Percentiles rank a stretch among this genome's conserved stretches.
These are phyloP conservation scores for Girardinus metallicus DNA, from an alignment of 2,797 vertebrate species.

Conservation along the genomic window DNA sequence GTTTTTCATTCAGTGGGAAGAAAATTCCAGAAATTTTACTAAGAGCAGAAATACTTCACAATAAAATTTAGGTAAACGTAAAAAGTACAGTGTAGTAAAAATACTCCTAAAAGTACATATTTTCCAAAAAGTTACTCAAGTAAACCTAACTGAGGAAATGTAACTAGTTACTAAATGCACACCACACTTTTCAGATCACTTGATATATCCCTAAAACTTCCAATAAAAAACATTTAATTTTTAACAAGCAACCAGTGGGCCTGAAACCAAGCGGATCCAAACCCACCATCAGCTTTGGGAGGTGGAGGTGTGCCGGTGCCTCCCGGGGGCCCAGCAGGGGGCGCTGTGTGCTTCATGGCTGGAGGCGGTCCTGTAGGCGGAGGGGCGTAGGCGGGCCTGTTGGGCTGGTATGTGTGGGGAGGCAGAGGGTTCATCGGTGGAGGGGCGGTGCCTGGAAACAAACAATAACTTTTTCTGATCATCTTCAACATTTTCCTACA, in stretches of 20 bases:
- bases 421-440: conserved; percentile 75
- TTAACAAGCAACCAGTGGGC: neutral
- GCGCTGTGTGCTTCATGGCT: conserved; percentile 69
- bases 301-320: conserved; percentile 64
- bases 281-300: conserved; percentile 82
- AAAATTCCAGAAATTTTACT: no score
- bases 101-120: no score
- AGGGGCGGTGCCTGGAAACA: conserved; percentile 76
- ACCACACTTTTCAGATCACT: neutral
- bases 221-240: neutral
- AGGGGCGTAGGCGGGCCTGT: conserved; percentile 76
- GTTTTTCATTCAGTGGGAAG: no score
- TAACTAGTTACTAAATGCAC: neutral
- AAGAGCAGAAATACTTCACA: no score
- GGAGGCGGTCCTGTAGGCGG: conserved; percentile 76
- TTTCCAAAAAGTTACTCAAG: no score
- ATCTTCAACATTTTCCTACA: neutral
- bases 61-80: no score
- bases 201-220: neutral
- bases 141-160: no score
- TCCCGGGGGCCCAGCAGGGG: conserved; percentile 70
- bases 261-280: neutral
- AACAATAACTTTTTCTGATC: neutral
- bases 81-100: no score
- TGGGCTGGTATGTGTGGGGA: conserved; percentile 79